Conservation (phyloP, 2,797 vertebrate genomes). For the Peromyscus attwateri region DNA sequence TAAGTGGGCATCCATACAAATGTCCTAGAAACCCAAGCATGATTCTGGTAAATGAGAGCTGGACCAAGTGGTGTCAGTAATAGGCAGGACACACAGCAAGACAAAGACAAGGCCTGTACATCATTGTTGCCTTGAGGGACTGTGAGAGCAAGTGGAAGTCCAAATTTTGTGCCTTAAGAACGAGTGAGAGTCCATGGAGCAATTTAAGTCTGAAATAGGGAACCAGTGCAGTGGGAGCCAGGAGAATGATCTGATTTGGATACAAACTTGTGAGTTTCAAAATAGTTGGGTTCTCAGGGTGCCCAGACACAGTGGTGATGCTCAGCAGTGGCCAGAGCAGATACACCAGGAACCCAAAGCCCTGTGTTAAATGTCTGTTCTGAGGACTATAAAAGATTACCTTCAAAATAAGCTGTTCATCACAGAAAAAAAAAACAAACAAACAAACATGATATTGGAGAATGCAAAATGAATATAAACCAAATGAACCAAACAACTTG, state of each 20-base stretch:
- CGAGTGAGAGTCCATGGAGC: neutral
- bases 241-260: neutral
- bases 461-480: neutral
- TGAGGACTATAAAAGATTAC: neutral
- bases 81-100: slow-evolving; percentile 12
- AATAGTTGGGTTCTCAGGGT: neutral
- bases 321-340: neutral
- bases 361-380: neutral
- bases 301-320: neutral
- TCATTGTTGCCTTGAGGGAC: neutral
- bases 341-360: neutral
- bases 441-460: neutral
- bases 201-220: slow-evolving; percentile 25
- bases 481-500: neutral
- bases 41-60: neutral
- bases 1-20: neutral
- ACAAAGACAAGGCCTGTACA: neutral
- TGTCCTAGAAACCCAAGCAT: neutral
- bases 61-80: neutral
- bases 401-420: neutral
- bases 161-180: neutral
- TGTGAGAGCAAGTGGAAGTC: neutral
- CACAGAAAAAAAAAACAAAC: neutral
- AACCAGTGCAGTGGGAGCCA: fast-evolving
- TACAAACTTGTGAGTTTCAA: neutral